These are phyloP conservation scores for Zhengitettix transpicula DNA, from an alignment of 2,888 invertebrate species.

Conservation along the genomic window DNA sequence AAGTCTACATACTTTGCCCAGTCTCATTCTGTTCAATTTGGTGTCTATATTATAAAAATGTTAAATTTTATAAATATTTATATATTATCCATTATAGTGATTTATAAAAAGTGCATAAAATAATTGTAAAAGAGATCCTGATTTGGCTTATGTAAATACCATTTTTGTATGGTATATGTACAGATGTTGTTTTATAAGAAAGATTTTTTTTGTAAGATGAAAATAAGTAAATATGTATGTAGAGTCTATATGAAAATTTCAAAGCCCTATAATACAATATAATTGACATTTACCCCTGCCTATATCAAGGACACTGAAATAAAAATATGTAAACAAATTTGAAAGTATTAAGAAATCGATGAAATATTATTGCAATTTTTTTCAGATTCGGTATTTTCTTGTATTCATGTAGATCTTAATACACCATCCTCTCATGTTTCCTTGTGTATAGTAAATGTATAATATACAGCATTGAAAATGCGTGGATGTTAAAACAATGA, in stretches of 20 bases:
- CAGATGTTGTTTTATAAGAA: slow-evolving; percentile 3
- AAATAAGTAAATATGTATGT: slow-evolving; percentile 1
- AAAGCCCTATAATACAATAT: background rate
- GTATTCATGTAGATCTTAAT: background rate
- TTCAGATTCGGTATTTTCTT: background rate
- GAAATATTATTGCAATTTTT: background rate
- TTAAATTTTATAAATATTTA: background rate
- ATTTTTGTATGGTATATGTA: background rate
- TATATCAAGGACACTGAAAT: background rate
- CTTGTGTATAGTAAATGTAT: slow-evolving; percentile 8
- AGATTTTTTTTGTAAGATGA: background rate
- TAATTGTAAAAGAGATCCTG: background rate
- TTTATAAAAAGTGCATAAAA: background rate
- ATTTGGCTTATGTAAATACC: background rate
- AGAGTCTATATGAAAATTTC: background rate
- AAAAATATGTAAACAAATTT: too few relatives aligned
- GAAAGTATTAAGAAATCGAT: background rate
- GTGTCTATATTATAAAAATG: background rate
- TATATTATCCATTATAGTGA: background rate
- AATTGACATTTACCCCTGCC: background rate
- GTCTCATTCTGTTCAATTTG: background rate
- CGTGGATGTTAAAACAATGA: slow-evolving; percentile 6
- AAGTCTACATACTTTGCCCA: background rate
- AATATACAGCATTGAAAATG: slow-evolving; percentile 10
- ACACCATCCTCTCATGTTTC: slow-evolving; percentile 1